Evolutionary conservation across 2,888 invertebrate genomes (phyloP).

Genomic region (Trichopria drosophilae): DNA sequence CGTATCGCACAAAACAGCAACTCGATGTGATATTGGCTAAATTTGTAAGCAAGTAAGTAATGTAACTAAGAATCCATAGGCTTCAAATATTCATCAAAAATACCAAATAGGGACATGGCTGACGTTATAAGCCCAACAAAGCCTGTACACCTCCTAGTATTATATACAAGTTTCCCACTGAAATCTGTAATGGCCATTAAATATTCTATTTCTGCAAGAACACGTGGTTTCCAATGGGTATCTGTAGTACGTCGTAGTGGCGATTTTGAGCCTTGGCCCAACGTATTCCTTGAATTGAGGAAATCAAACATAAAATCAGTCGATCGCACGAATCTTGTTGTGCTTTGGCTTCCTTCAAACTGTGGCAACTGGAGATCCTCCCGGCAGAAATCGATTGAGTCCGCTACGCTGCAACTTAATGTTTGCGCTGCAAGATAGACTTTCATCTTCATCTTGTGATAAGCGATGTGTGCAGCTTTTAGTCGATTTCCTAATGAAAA

Average conservation of each 20-base stretch:
- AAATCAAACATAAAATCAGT: conserved; percentile 38
- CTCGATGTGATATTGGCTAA: conserved; percentile 2
- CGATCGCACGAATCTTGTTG: conserved; percentile 34
- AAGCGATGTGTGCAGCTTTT: conserved; percentile 15
- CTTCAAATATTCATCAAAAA: conserved; percentile 1
- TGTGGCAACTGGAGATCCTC: conserved; percentile 20
- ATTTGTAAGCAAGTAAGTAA: conserved; percentile 7
- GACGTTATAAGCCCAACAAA: no score
- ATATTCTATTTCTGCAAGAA: no score
- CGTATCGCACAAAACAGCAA: no score
- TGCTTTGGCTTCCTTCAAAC: conserved; percentile 28
- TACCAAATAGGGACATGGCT: no score
- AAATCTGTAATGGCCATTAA: no score
- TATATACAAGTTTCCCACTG: no score
- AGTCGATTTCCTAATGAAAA: conserved; percentile 29
- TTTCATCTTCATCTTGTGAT: conserved; percentile 34
- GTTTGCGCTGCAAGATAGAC: conserved; percentile 40
- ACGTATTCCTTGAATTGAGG: conserved; percentile 37
- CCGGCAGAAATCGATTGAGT: conserved; percentile 34
- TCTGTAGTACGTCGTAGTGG: no score
- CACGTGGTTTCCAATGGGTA: no score
- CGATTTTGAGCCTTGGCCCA: conserved; percentile 24
- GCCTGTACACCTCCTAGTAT: no score
- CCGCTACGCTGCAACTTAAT: conserved; percentile 39
- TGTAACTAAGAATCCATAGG: background rate